Evolutionary conservation across 2,113 vertebrate genomes (phyloP).

Genomic region (Tenrec ecaudatus): DNA sequence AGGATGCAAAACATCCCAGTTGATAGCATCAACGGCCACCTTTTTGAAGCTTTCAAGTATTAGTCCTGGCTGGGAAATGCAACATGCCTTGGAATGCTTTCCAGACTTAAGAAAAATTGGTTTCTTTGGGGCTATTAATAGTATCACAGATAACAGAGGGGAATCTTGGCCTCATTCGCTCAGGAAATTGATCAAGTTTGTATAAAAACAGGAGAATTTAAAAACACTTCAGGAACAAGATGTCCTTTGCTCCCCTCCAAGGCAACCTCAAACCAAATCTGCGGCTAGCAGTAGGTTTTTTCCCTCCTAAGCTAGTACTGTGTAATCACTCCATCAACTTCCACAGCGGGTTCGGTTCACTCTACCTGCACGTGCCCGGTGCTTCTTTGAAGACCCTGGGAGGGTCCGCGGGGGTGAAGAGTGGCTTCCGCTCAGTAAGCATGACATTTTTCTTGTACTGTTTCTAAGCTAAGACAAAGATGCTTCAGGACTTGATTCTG

Average conservation of each 20-base stretch:
- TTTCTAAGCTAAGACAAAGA: neutral
- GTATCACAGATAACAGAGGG: neutral
- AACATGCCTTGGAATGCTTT: conserved; percentile 14
- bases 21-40: conserved; percentile 1
- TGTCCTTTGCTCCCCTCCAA: neutral
- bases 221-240: conserved; percentile 18
- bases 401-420: neutral
- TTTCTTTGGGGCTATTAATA: conserved; percentile 29
- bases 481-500: neutral
- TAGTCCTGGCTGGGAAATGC: conserved; percentile 51
- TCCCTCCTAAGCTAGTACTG: neutral
- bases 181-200: conserved; percentile 52
- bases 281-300: neutral
- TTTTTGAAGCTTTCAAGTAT: conserved; percentile 16
- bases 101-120: conserved; percentile 24
- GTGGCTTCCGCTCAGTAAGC: neutral
- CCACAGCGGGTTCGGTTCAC: conserved; percentile 7
- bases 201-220: conserved; percentile 9
- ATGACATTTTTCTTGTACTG: neutral
- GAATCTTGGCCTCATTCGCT: conserved; percentile 5
- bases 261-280: conserved; percentile 37
- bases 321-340: neutral
- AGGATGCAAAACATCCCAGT: neutral
- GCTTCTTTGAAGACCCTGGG: neutral
- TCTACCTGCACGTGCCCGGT: neutral